Base-by-base conservation (phyloP, 1,140 invertebrate genomes). In the Saxidomus purpurata region DNA sequence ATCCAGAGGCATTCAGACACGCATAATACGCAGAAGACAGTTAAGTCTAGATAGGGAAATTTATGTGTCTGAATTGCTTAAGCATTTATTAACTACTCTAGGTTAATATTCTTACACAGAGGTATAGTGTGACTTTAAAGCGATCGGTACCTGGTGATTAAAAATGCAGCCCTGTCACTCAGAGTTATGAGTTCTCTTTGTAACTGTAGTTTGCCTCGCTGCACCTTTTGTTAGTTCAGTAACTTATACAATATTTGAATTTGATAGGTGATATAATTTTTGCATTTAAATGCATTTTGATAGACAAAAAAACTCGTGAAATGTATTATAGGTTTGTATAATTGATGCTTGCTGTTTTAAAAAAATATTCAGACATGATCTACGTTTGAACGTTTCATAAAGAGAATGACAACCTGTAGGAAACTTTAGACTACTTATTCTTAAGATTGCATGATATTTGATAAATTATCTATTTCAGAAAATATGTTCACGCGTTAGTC, bases 201-300 rank as follows among this genome's bases (percentile, higher is more conserved):
- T 55, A 36, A 55, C 25, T 17, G 25, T 19, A 2, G 25, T 59
- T 34, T 55, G 76, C 76, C 36, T 55, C 11, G 49, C 28, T 79
- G 76, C n/a, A 52, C 47, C 31, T 38, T 52, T 79, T 79, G 76
- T 79, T 43, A n/a, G 40, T 79, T 79, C 19, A 22, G 76, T 34
- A 79, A 79, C 49, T 79, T 79, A 79, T 19, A 79, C 25, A 11
- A 28, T 59, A 79, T 40, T 79, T 36, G 55, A 55, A 55, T 76
- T 79, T 79, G 76, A 79, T 79, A 79, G 25, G 76, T 52, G 76
- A 79, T 79, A 79, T 79, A 34, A 79, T 59, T 34, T 79, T 52
- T 79, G 47, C 76, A 79, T 79, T 52, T 59, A 59, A 52, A 79
- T 79, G 76, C 76, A 79, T 55, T 79, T 55, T 77, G 22, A 55